Percentiles rank a stretch among this genome's conserved stretches.
Conservation (phyloP, 2,113 vertebrate genomes). For the Albula goreensis region DNA sequence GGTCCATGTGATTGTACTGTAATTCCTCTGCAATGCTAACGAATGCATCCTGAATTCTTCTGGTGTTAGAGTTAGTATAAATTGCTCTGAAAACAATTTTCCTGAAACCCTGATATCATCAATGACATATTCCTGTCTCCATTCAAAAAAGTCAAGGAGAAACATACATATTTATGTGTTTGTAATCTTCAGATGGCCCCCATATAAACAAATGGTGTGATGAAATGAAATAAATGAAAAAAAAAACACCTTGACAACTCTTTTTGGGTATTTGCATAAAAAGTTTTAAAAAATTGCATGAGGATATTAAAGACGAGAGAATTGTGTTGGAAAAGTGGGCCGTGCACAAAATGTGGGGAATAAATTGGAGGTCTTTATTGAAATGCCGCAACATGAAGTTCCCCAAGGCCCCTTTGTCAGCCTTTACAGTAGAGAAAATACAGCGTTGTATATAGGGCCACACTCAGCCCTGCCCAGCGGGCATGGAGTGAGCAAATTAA, state of each 20-base stretch:
- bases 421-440: not conserved
- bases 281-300: too few species aligned
- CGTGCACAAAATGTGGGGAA: too few species aligned
- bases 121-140: too few species aligned
- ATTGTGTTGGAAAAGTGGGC: not conserved
- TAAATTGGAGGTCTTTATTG: not conserved
- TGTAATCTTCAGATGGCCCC: not conserved
- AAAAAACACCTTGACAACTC: not conserved
- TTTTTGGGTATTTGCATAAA: too few species aligned
- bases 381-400: slow-evolving; percentile 13
- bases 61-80: not conserved
- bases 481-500: slow-evolving; percentile 24
- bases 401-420: not conserved
- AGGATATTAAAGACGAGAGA: not conserved
- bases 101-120: not conserved
- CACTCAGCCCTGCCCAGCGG: not conserved
- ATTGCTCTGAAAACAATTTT: not conserved
- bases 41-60: not conserved
- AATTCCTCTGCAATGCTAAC: not conserved
- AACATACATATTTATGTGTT: not conserved
- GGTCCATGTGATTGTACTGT: too few species aligned
- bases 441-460: not conserved
- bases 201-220: not conserved
- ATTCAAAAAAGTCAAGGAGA: too few species aligned
- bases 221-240: not conserved